Conservation (phyloP, 2,888 invertebrate genomes). For the Himalopsyche anomala region DNA sequence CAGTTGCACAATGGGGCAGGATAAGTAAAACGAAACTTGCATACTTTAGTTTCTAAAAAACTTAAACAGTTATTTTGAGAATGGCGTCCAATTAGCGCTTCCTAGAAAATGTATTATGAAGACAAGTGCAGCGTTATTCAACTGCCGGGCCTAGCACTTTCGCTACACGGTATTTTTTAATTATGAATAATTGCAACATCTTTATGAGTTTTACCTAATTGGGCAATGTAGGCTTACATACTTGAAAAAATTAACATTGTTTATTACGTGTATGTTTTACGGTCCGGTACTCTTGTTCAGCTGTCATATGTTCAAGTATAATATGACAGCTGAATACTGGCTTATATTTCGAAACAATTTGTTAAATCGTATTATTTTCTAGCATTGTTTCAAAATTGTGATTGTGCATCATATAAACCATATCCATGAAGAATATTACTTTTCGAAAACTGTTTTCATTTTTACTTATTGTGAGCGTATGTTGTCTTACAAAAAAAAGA, state of each 20-base stretch:
- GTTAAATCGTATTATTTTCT: no score
- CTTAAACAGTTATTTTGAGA: slow-evolving; percentile 1
- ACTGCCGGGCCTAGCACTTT: neutral
- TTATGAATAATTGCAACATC: neutral
- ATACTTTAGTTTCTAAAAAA: neutral
- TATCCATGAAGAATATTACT: no score
- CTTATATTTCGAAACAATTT: no score
- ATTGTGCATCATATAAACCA: no score
- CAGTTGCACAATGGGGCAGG: neutral
- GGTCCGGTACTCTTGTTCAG: neutral
- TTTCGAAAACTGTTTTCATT: no score
- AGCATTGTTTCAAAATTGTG: no score
- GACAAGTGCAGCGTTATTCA: slow-evolving; percentile 1
- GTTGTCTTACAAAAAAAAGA: no score
- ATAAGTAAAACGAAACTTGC: neutral
- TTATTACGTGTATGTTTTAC: slow-evolving; percentile 3
- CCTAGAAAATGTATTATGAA: slow-evolving; percentile 13
- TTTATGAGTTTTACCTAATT: slow-evolving; percentile 7
- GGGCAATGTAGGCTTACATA: neutral
- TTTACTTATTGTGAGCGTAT: no score
- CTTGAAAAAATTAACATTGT: neutral
- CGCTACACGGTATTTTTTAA: slow-evolving; percentile 1
- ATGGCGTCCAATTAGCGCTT: slow-evolving; percentile 7
- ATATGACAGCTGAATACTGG: no score
- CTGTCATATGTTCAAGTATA: neutral